Base-by-base conservation (phyloP, 2,888 invertebrate species). In the Drosophila histrio region DNA sequence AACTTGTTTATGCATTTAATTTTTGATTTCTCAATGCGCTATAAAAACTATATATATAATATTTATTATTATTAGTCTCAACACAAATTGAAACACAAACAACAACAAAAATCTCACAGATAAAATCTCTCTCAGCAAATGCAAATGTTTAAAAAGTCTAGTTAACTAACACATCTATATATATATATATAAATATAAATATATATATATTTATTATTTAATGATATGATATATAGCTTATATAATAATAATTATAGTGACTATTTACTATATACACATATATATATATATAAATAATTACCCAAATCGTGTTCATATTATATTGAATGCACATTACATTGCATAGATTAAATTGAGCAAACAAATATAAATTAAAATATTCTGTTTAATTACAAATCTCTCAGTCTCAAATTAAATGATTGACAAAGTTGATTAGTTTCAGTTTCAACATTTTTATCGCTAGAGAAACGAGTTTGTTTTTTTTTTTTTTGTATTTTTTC, bases 221-320 rank as follows among this genome's bases (percentile, higher is more conserved):
- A 32, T 54, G 56, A 67, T 49, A 72, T 62, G 49, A 38, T 39
- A 52, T 52, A 30, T 26, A 61, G 47, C 19, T 43, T 57, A 72
- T 39, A 61, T 39, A 49, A 44, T 76, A 78, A 82, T 85, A 81
- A 78, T 46, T 80, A 86, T 88, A 87, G 71, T 81, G 79, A 77
- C 82, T 80, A 81, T 81, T 73, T 87, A 76, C 76, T 61, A 63
- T 39, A 69, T n/a, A 72, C 50, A 60, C 77, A n/a, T n/a, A n/a
- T n/a, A n/a, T n/a, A n/a, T n/a, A n/a, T n/a, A n/a, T n/a, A n/a
- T n/a, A n/a, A n/a, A 34, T 79, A 80, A 65, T 79, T 80, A 87
- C 73, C 79, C 86, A 50, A 52, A 83, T 75, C 77, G 79, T 74
- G 72, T 80, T 82, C 71, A 78, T 77, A 80, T 69, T 59, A 22